These are phyloP conservation scores for Alosa alosa DNA, from an alignment of 2,113 vertebrate species.

Conservation along the genomic window DNA sequence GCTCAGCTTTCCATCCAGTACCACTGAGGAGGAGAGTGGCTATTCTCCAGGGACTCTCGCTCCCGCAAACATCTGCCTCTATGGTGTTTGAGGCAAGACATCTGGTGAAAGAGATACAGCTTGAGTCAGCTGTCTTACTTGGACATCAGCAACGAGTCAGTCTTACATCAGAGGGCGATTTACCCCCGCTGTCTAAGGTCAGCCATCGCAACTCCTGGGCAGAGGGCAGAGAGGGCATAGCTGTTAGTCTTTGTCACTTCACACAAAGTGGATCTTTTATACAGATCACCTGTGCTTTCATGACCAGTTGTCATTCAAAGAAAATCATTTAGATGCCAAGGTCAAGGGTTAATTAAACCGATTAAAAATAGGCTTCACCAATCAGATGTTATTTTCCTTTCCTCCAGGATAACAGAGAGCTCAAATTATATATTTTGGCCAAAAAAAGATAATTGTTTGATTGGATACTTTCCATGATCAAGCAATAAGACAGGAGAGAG, in stretches of 20 bases:
- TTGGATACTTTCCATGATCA: too few relatives aligned
- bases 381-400: too few relatives aligned
- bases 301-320: background rate
- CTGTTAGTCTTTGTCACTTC: constrained; percentile 24
- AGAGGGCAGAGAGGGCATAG: constrained; percentile 52
- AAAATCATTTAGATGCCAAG: too few relatives aligned
- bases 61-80: constrained; percentile 67
- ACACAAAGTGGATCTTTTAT: background rate
- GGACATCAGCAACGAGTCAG: constrained; percentile 30
- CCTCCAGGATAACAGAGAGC: too few relatives aligned
- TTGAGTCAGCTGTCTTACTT: background rate
- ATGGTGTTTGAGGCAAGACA: constrained; percentile 42
- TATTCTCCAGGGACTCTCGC: background rate
- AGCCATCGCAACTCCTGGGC: constrained; percentile 52
- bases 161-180: constrained; percentile 64
- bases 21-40: constrained; percentile 50
- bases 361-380: too few relatives aligned
- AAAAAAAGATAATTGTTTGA: too few relatives aligned
- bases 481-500: too few relatives aligned
- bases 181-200: constrained; percentile 69
- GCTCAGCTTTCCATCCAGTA: constrained; percentile 54
- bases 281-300: background rate
- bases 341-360: background rate
- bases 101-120: background rate
- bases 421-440: too few relatives aligned